Base-by-base conservation (phyloP, 1,140 invertebrate genomes). In the Acromyrmex charruanus region DNA sequence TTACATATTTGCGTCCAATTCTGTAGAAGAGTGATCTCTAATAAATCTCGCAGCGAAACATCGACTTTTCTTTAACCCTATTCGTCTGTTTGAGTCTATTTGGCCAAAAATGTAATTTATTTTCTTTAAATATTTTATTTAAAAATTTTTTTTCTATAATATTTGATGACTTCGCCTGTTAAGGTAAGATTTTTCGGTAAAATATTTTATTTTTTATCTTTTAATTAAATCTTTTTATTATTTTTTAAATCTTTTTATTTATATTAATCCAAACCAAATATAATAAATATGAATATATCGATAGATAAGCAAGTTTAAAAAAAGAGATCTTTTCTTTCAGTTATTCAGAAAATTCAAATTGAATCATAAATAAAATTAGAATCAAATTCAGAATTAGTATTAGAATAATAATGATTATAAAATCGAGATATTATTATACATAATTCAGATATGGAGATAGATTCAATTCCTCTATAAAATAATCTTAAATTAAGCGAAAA, bases 271-370 rank as follows among this genome's bases (percentile, higher is more conserved):
- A 44, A 44, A 44, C 39, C 3, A 44, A 2, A 44, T 44, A 44
- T 44, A 44, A 2, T 10, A 44, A 44, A 9, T 44, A 44, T 44
- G 39, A 2, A 44, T 2, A 44, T 10, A 12, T 10, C 9, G 9
- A 44, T 10, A 44, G 10, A 44, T 10, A 44, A 44, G 39, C 10
- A 44, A 10, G 39, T 10, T 44, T 10, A 44, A 44, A 44, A 35
- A 44, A 44, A 44, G 10, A 44, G 7, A 31, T 31, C 18, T 51
- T 14, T 65, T 68, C 4, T 63, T 16, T 12, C 2, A n/a, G 2
- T 25, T 77, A 1, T 59, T 63, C n/a, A 65, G 12, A 2, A 66
- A 79, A 51, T 51, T 77, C 10, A 61, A 63, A 61, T 59, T 35
- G 14, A 44, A 44, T 25, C 5, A 28, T 16, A 28, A 58, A 18